phyloP scores from a whole-genome alignment of 2,113 vertebrate genomes.

The Campylomormyrus tamandua region DNA sequence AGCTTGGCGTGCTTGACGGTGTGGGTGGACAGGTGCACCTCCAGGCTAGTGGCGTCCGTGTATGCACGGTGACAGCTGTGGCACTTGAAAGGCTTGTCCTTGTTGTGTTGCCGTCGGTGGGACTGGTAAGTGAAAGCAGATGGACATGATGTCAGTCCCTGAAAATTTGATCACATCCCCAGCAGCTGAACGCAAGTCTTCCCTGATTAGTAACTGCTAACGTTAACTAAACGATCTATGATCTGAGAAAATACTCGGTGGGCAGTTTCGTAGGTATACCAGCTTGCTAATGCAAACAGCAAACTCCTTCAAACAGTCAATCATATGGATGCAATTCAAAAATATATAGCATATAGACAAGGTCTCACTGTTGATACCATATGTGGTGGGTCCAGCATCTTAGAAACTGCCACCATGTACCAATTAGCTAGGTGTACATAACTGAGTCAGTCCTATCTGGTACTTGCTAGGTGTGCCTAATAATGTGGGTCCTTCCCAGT shows the following conservation, averaged over 20 bases:
- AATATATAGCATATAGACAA: background rate
- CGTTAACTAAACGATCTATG: background rate
- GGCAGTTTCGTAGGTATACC: background rate
- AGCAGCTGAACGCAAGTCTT: background rate
- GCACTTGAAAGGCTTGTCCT: conserved; percentile 98
- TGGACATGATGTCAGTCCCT: background rate
- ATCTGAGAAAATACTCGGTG: background rate
- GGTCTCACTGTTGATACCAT: background rate
- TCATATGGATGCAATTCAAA: background rate
- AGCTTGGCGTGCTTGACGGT: conserved; percentile 97
- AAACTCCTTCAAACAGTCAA: background rate
- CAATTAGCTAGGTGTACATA: background rate
- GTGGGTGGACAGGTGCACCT: conserved; percentile 93
- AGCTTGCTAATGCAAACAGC: background rate
- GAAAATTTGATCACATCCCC: background rate
- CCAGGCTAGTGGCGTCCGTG: conserved; percentile 85
- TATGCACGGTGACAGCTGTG: conserved; percentile 97
- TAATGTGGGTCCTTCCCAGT: too few species aligned
- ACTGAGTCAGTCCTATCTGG: background rate
- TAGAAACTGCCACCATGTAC: background rate
- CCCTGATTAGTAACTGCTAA: background rate
- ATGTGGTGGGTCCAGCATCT: background rate
- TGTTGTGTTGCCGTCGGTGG: conserved; percentile 97
- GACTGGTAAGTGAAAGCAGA: conserved; percentile 61
- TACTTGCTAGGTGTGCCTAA: background rate